phyloP scores from a whole-genome alignment of 1,140 invertebrate species.

The Reticulitermes speratus region DNA sequence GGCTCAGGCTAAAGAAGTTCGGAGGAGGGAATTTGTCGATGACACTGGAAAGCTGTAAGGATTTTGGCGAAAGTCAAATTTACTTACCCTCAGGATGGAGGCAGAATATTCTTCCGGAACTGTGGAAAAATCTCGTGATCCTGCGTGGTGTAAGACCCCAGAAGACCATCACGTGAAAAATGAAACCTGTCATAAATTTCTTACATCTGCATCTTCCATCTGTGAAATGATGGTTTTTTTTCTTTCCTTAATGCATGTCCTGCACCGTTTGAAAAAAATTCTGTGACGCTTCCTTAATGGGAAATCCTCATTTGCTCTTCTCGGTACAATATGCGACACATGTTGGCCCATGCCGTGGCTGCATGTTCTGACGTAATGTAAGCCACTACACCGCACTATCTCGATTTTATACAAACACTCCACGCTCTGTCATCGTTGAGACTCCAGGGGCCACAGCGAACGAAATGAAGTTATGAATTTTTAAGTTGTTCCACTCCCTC shows the following conservation, averaged over 20 bases:
- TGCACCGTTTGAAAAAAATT: not conserved
- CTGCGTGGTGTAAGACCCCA: too few relatives aligned
- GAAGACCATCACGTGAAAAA: too few relatives aligned
- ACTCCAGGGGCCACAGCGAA: not conserved
- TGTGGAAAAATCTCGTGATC: too few relatives aligned
- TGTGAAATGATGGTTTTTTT: too few relatives aligned
- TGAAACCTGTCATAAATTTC: too few relatives aligned
- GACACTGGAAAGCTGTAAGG: too few relatives aligned
- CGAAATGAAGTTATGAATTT: slow-evolving; percentile 19
- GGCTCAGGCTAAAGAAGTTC: too few relatives aligned
- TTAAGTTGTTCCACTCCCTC: not conserved
- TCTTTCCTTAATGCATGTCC: not conserved
- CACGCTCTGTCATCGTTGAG: not conserved
- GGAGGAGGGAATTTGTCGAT: too few relatives aligned
- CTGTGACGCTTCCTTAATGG: not conserved
- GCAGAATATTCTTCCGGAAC: too few relatives aligned
- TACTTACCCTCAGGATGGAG: too few relatives aligned
- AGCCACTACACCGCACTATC: not conserved
- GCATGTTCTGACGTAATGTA: not conserved
- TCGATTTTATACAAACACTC: slow-evolving; percentile 6
- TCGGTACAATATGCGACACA: not conserved
- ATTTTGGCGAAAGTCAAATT: too few relatives aligned
- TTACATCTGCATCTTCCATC: too few relatives aligned
- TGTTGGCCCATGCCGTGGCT: not conserved
- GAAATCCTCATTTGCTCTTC: not conserved